Base-by-base conservation (phyloP, 2,797 vertebrate genomes). In the Argyrosomus regius region DNA sequence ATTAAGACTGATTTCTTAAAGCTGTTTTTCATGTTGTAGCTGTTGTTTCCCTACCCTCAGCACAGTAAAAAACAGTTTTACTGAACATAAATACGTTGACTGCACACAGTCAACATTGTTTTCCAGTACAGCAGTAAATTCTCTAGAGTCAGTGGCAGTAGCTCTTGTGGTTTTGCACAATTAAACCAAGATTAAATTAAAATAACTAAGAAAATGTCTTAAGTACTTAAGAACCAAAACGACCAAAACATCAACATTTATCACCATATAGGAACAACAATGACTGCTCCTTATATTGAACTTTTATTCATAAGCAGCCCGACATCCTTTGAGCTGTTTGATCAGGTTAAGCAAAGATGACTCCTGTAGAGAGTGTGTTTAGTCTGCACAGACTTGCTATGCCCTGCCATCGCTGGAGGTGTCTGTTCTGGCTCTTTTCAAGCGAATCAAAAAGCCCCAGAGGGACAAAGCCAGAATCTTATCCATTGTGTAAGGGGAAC, bases 401-500 rank as follows among this genome's bases (percentile, higher is more conserved):
- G 82, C 81, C 88, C 84, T 75, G 66, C 65, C 81, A 63, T 85
- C 13, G 54, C 84, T 82, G 65, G 82, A 78, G 62, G 89, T 92
- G 91, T 93, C 87, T 89, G 87, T 90, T 94, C 90, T 93, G 78
- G 72, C 91, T 86, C 87, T 89, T 89, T 93, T 91, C 93, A 88
- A 92, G 89, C 92, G 88, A 90, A 86, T 94, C 91, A 91, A 89
- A 94, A 94, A 92, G 80, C 57, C 85, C 65, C 79, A 86, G 78
- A 88, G 90, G 90, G 85, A 89, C 82, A 88, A 87, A 87, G 86
- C 85, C 89, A 93, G 80, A 75, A 81, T 85, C 83, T 70, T 87
- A 88, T 85, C 85, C 82, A 82, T 77, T 88, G 88, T 89, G 83
- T 79, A 83, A 41, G 52, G 74, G 68, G 79, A 83, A 87, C 74